Base-by-base conservation (phyloP, 2,113 vertebrate genomes). In the Tetrao urogallus region DNA sequence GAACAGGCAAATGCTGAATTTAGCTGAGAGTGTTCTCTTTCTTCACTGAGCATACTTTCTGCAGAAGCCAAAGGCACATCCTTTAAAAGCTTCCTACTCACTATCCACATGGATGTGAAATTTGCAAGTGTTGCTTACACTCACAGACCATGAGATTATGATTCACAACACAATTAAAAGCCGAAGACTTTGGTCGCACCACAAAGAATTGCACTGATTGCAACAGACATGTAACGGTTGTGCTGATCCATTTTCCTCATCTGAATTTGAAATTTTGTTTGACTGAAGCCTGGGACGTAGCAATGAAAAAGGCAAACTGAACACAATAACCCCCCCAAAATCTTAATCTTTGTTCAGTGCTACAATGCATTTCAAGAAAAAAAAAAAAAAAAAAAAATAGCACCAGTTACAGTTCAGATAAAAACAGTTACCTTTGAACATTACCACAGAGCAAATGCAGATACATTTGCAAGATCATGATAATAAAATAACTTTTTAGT, bases 131-230 rank as follows among this genome's bases (percentile, higher is more conserved):
- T 66, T 89, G 69, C 63, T 86, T 81, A 74, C 60, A 83, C 15
- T 88, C 34, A 56, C 36, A 96, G 56, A 86, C 67, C 75, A 86
- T 71, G 42, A 83, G 79, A 88, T 77, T 89, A 91, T 77, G 38
- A 91, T 90, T 94, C 85, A 90, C 34, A 78, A 64, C 48, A 82
- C 28, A 92, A 85, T 48, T 88, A 83, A 92, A 71, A 91, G 70
- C 61, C 24, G 84, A 28, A 64, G 89, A 72, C 43, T 89, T 67
- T 27, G 82, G 71, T 85, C 43, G 79, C 32, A 32, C 36, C 54
- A 90, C 45, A 85, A 86, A 91, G 70, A 83, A 92, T 91, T 71
- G 60, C 8, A 66, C 40, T 61, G 32, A 85, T 64, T 93, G 77
- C 61, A 93, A 90, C 10, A 86, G 76, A 81, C 58, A 36, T 32